Conservation (phyloP, 2,113 vertebrate species). For the Aspidoscelis tigris region DNA sequence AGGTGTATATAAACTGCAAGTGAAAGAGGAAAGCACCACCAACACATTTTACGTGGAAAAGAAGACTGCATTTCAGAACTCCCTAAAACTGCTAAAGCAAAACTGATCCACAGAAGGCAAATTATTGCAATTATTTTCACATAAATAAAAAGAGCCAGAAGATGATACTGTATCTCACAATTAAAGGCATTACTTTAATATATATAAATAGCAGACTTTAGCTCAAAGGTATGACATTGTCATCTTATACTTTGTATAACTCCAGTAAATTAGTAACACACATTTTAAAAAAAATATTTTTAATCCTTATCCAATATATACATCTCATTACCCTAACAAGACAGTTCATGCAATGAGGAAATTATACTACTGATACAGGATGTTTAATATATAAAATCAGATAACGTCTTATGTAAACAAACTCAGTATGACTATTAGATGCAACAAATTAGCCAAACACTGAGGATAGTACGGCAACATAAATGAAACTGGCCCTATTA, state of each 20-base stretch:
- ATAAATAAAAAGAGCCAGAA: slow-evolving; percentile 45
- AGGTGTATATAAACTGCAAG: accelerated
- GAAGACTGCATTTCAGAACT: neutral
- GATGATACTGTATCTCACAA: slow-evolving; percentile 48
- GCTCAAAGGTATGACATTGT: slow-evolving; percentile 31
- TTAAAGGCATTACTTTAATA: slow-evolving; percentile 44
- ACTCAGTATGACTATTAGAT: slow-evolving; percentile 49
- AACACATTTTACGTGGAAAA: slow-evolving; percentile 24
- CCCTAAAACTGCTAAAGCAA: slow-evolving; percentile 3
- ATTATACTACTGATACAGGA: slow-evolving; percentile 53
- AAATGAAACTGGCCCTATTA: no score
- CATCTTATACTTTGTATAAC: slow-evolving; percentile 38
- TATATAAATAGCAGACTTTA: slow-evolving; percentile 49
- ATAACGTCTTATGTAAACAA: slow-evolving; percentile 37
- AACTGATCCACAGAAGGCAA: slow-evolving; percentile 25
- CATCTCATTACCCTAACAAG: slow-evolving; percentile 48
- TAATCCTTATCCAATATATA: slow-evolving; percentile 57
- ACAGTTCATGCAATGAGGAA: slow-evolving; percentile 61
- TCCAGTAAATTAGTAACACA: slow-evolving; percentile 57
- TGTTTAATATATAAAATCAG: slow-evolving; percentile 43
- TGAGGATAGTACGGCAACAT: no score
- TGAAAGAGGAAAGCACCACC: slow-evolving; percentile 14
- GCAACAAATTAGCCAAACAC: slow-evolving; percentile 51
- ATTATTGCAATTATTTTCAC: slow-evolving; percentile 27
- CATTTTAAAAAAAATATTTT: slow-evolving; percentile 51